phyloP scores from a whole-genome alignment of 2,797 vertebrate genomes.

The Myotis pilosus region DNA sequence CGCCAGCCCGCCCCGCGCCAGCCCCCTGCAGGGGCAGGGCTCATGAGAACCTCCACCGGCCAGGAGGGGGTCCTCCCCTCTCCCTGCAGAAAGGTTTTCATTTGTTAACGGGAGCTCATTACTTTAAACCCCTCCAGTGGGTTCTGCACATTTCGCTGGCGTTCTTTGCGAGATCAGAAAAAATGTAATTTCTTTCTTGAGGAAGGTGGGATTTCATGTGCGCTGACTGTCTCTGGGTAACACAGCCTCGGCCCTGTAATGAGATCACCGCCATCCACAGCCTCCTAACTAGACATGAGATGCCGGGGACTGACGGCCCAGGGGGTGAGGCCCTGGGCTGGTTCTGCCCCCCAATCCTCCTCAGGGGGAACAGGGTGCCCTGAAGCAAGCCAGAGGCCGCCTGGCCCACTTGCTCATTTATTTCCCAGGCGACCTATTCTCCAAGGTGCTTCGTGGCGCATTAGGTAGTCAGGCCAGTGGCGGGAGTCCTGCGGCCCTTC shows the following conservation, averaged over 20 bases:
- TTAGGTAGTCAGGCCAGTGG: background rate
- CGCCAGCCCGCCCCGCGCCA: background rate
- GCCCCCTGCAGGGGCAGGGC: background rate
- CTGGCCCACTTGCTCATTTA: background rate
- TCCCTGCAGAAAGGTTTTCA: background rate
- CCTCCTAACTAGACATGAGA: constrained; percentile 69
- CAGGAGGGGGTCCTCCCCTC: background rate
- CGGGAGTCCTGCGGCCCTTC: background rate
- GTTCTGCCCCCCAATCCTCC: constrained; percentile 62
- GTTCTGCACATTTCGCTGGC: background rate
- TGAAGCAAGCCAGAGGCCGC: background rate
- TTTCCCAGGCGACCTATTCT: background rate
- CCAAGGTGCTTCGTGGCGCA: background rate
- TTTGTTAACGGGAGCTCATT: background rate
- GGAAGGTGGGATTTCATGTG: constrained; percentile 70
- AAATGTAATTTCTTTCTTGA: constrained; percentile 21
- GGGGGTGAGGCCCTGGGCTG: constrained; percentile 68
- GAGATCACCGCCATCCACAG: constrained; percentile 63
- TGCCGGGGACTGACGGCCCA: constrained; percentile 8
- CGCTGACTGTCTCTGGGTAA: constrained; percentile 60
- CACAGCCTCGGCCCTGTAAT: constrained; percentile 57
- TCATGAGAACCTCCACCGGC: background rate
- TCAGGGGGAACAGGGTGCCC: too few species aligned
- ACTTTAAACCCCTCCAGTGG: background rate
- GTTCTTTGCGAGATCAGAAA: background rate